Evolutionary conservation across 2,888 invertebrate species (phyloP).

Genomic region (Steinernema carpocapsae): DNA sequence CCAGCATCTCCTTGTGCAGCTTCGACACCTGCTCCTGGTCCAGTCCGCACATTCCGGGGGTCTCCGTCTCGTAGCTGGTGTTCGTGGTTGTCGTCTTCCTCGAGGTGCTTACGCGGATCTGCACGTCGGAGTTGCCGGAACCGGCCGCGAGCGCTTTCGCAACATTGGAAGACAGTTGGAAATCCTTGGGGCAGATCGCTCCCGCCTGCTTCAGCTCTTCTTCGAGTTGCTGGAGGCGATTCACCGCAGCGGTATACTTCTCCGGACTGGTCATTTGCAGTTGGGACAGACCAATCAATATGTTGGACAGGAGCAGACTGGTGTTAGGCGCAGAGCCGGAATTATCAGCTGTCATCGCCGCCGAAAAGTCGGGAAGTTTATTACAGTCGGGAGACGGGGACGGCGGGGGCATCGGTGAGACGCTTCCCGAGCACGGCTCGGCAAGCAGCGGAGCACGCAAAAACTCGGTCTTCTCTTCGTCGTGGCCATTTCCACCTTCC

Average conservation of each 20-base stretch:
- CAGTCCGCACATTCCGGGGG: constrained; percentile 65
- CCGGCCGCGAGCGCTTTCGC: constrained; percentile 59
- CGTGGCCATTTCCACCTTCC: constrained; percentile 31
- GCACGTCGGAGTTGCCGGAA: constrained; percentile 61
- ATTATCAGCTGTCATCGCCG: constrained; percentile 29
- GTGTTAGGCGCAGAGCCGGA: background rate
- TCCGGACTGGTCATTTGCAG: constrained; percentile 52
- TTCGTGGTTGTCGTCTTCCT: constrained; percentile 67
- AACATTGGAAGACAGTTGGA: constrained; percentile 62
- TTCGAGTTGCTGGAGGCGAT: constrained; percentile 61
- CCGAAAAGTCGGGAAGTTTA: constrained; percentile 1
- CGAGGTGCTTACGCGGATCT: constrained; percentile 65
- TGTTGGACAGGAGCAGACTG: constrained; percentile 31
- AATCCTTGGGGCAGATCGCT: constrained; percentile 63
- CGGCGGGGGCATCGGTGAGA: constrained; percentile 1
- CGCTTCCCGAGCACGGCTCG: constrained; percentile 25
- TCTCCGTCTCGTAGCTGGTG: constrained; percentile 68
- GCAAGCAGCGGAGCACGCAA: constrained; percentile 27
- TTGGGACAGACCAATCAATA: constrained; percentile 46
- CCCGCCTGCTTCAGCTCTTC: constrained; percentile 60
- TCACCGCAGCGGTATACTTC: constrained; percentile 55
- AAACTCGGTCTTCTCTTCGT: background rate
- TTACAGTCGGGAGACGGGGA: constrained; percentile 9
- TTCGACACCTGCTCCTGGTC: constrained; percentile 59
- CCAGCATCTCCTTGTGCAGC: constrained; percentile 63